These are phyloP conservation scores for Pica pica DNA, from an alignment of 2,113 vertebrate species.

Conservation along the genomic window DNA sequence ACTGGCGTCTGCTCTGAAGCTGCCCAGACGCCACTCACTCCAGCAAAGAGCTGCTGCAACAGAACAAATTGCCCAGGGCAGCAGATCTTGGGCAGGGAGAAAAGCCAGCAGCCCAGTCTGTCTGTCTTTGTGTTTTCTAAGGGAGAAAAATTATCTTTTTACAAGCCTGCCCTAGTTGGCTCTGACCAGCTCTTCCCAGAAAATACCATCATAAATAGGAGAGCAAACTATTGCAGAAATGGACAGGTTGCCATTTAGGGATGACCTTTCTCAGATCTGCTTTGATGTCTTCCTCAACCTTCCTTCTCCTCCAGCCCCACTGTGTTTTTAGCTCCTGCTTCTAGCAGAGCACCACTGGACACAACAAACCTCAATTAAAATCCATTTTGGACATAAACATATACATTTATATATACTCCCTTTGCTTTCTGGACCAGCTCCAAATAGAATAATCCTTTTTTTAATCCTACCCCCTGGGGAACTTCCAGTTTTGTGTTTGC, in stretches of 20 bases:
- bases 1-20: conserved; percentile 55
- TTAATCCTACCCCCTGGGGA: neutral
- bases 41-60: conserved; percentile 60
- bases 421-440: neutral
- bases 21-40: conserved; percentile 55
- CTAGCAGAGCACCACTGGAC: neutral
- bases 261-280: conserved; percentile 42
- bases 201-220: conserved; percentile 53
- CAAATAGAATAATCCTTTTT: neutral
- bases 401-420: neutral
- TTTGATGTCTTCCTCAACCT: neutral
- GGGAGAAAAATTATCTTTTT: conserved; percentile 55
- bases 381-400: neutral
- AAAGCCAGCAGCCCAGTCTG: conserved; percentile 54
- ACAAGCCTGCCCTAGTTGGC: conserved; percentile 58
- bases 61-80: conserved; percentile 61
- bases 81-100: conserved; percentile 55
- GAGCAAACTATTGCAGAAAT: conserved; percentile 31
- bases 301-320: neutral
- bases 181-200: conserved; percentile 56
- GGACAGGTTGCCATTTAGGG: conserved; percentile 47
- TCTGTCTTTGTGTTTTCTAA: conserved; percentile 60
- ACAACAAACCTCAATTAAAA: neutral
- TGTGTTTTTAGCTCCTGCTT: neutral
- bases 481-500: conserved; percentile 8